A percentile compares a stretch with the other conserved stretches of the same genome.
phyloP scores from a whole-genome alignment of 2,888 invertebrate species.

The Cataglyphis cursor region DNA sequence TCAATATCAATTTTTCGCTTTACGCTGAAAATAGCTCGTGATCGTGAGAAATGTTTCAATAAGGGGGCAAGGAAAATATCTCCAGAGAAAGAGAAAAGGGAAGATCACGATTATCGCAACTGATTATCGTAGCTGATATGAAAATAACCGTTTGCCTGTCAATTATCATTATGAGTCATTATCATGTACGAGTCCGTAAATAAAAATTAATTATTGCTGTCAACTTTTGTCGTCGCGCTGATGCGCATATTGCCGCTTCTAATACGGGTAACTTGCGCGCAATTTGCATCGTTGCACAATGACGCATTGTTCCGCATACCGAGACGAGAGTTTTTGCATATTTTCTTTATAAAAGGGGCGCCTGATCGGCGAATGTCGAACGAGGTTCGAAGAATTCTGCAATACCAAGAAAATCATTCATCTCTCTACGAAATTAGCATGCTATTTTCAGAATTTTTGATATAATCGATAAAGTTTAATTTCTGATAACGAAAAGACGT shows the following conservation, averaged over 20 bases:
- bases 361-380: not conserved
- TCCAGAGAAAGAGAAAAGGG: not conserved
- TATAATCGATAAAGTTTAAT: not conserved
- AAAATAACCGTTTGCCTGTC: not conserved
- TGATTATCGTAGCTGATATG: not conserved
- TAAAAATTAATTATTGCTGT: not conserved
- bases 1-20: slow-evolving; percentile 16
- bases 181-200: not conserved
- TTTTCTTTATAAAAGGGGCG: slow-evolving; percentile 20
- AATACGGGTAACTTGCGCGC: not conserved
- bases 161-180: not conserved
- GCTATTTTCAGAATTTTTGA: not conserved
- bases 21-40: not conserved
- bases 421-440: not conserved
- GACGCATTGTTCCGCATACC: slow-evolving; percentile 47
- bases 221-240: not conserved
- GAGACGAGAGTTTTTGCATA: slow-evolving; percentile 19
- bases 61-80: not conserved
- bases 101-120: not conserved
- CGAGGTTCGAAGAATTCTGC: slow-evolving; percentile 14
- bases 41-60: slow-evolving; percentile 34
- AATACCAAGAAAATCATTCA: not conserved
- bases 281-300: slow-evolving; percentile 50
- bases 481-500: not conserved
- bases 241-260: not conserved